Evolutionary conservation across 2,113 vertebrate species (phyloP).

Genomic region (Mobula birostris): DNA sequence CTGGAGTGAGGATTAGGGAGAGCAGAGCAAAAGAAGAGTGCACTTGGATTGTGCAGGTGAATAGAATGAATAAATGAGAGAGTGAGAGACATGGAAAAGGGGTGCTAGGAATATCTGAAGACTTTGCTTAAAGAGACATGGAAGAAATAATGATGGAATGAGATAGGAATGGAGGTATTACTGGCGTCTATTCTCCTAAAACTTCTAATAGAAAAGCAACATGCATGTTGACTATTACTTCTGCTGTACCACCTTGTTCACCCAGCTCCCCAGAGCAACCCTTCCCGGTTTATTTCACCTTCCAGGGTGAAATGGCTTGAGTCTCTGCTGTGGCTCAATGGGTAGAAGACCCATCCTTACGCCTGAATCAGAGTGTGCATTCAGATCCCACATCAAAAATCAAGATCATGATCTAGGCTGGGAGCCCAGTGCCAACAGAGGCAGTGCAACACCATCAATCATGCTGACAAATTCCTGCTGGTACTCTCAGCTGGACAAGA

Average conservation of each 20-base stretch:
- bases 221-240: too few relatives aligned
- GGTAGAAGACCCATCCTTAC: background rate
- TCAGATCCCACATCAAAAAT: background rate
- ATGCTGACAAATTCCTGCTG: background rate
- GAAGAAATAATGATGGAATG: background rate
- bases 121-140: background rate
- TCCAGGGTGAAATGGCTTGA: too few relatives aligned
- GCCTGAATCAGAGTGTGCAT: background rate
- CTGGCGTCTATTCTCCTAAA: background rate
- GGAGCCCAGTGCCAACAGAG: background rate
- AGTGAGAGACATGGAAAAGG: background rate
- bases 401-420: background rate
- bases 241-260: too few relatives aligned
- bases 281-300: too few relatives aligned
- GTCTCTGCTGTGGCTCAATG: background rate
- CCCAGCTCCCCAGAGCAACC: too few relatives aligned
- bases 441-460: background rate
- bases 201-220: background rate
- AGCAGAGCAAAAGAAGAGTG: background rate
- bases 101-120: background rate
- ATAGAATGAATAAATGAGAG: background rate
- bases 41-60: background rate
- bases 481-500: background rate
- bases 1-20: background rate
- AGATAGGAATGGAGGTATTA: background rate